A percentile compares a stretch with the other conserved stretches of the same genome.
These are phyloP conservation scores for Engystomops pustulosus DNA, from an alignment of 2,113 vertebrate genomes.

Conservation along the genomic window DNA sequence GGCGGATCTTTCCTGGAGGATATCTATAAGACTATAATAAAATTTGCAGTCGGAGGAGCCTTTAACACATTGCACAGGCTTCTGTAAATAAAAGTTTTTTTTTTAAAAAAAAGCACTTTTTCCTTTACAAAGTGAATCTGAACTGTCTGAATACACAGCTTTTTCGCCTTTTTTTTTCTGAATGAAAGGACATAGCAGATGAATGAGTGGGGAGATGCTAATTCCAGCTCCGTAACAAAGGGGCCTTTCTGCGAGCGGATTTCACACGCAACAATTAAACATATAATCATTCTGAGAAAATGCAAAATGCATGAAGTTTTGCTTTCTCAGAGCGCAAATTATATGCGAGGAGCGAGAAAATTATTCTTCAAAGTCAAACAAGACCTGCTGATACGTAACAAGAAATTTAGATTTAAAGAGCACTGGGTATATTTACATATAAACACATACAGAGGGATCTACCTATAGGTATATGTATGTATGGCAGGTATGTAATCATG, in stretches of 20 bases:
- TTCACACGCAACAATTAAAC: conserved; percentile 61
- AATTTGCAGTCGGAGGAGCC: conserved; percentile 4
- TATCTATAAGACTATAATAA: conserved; percentile 18
- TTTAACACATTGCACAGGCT: conserved; percentile 28
- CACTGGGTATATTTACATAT: conserved; percentile 15
- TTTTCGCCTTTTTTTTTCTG: conserved; percentile 56
- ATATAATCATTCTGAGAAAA: conserved; percentile 60
- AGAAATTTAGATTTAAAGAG: conserved; percentile 45
- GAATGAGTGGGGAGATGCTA: conserved; percentile 60
- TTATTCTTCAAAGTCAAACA: conserved; percentile 59
- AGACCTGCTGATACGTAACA: conserved; percentile 43
- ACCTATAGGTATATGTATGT: too few species aligned
- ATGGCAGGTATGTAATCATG: too few species aligned
- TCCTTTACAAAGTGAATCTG: conserved; percentile 46
- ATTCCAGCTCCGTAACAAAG: conserved; percentile 59
- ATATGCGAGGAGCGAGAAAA: conserved; percentile 54
- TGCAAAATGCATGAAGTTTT: conserved; percentile 61
- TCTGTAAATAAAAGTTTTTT: conserved; percentile 48
- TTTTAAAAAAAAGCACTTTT: conserved; percentile 48
- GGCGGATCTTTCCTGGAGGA: not conserved
- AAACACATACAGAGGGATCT: not conserved
- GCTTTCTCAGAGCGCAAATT: conserved; percentile 57
- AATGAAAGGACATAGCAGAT: conserved; percentile 60
- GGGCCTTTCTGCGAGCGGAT: conserved; percentile 55
- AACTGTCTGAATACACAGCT: conserved; percentile 57